phyloP scores from a whole-genome alignment of 92 coral and sea anemone genomes.

The Hydrozoanthus gracilis region DNA sequence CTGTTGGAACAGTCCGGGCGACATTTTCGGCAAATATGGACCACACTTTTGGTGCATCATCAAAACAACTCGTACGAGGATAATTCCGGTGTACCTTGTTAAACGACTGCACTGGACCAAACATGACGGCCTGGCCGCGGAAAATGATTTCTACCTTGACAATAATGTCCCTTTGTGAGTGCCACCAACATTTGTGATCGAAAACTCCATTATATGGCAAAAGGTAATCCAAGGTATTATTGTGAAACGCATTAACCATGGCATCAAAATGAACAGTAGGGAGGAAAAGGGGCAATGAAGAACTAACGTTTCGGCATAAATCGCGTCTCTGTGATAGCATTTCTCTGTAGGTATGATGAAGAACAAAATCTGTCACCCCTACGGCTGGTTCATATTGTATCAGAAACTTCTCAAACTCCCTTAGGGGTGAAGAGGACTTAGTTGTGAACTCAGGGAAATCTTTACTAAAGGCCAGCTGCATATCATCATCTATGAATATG shows the following conservation, averaged over 20 bases:
- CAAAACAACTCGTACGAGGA: constrained; percentile 35
- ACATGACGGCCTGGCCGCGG: constrained; percentile 65
- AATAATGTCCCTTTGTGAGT: constrained; percentile 58
- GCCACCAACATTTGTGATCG: constrained; percentile 60
- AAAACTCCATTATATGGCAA: constrained; percentile 53
- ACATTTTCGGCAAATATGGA: constrained; percentile 31
- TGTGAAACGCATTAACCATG: constrained; percentile 58
- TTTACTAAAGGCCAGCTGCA: constrained; percentile 10
- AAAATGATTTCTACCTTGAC: constrained; percentile 55
- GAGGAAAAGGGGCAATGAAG: neutral
- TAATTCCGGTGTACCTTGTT: constrained; percentile 49
- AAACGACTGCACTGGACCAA: constrained; percentile 23
- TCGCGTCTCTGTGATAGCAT: constrained; percentile 14
- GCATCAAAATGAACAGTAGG: constrained; percentile 59
- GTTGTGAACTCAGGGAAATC: neutral
- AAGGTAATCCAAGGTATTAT: constrained; percentile 44
- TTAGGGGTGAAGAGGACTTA: neutral
- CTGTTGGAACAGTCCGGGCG: constrained; percentile 17
- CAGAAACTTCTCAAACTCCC: neutral
- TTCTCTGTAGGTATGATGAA: neutral
- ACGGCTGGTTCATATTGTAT: constrained; percentile 44
- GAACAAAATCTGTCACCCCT: constrained; percentile 29
- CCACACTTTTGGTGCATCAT: constrained; percentile 44
- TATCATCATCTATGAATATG: constrained; percentile 47
- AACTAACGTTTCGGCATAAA: neutral